Base-by-base conservation (phyloP, 2,797 vertebrate genomes). In the Scolopax rusticola region DNA sequence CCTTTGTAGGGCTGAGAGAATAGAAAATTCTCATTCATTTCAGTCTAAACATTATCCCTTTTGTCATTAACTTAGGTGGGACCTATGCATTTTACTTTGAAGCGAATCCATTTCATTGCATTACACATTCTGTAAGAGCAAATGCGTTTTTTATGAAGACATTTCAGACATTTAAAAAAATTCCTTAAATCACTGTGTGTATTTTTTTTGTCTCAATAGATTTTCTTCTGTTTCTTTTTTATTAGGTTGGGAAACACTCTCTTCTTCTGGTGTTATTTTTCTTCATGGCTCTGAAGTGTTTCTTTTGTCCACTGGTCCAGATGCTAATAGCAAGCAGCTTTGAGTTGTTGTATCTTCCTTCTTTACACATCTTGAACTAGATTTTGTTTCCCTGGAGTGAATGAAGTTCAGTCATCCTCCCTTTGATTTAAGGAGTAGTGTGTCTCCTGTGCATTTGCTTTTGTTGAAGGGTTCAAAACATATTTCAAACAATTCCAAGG, bases 191-290 rank as follows among this genome's bases (percentile, higher is more conserved):
- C 14, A 51, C 3, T 24, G 16, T 45, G 11, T 47, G 4, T 53
- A 33, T 80, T 69, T 65, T 15, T 75, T 54, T 79, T 3, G 3
- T 81, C 53, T 33, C 41, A 59, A 15, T 67, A 69, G 51, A 56
- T 91, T 92, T 83, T 21, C 45, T 79, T 84, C 53, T 70, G 8
- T 48, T 90, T 90, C 74, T 51, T 32, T 95, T 70, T 91, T 74
- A 41, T 76, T 41, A 71, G 30, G 11, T 71, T 76, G 60, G 41
- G n/a, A 80, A 76, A 19, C 8, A 24, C 60, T 71, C 5, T 76
- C 13, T 80, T 61, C n/a, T 77, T 14, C 15, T 56, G 25, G 12
- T 59, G 21, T 68, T 41, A 30, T 60, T 61, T 82, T 32, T 82
- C 54, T 86, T 80, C 78, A 28, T 51, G 60, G 64, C 76, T 90